A percentile compares a stretch with the other conserved stretches of the same genome.
Evolutionary conservation across 2,888 invertebrate genomes (phyloP).

Genomic region (Stomorhina lunata): DNA sequence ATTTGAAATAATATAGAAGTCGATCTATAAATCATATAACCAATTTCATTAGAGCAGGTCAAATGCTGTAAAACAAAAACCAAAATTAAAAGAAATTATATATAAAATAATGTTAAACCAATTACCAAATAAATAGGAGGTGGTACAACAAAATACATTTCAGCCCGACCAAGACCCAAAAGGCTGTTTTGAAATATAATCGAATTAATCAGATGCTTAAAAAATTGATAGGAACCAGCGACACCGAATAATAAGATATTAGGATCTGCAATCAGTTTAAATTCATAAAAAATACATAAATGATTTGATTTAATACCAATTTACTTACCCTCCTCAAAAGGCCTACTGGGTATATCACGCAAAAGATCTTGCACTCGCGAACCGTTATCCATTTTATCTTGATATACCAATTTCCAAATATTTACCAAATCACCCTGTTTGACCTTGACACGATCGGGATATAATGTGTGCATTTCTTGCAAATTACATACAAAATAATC

Average conservation of each 20-base stretch:
- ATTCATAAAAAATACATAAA: too few species aligned
- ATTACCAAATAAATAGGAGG: slow-evolving; percentile 84
- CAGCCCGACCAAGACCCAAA: slow-evolving; percentile 82
- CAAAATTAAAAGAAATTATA: neutral
- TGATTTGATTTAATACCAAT: neutral
- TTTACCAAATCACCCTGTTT: slow-evolving; percentile 82
- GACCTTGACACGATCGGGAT: slow-evolving; percentile 73
- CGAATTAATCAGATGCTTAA: slow-evolving; percentile 84
- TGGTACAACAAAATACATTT: slow-evolving; percentile 83
- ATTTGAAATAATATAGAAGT: slow-evolving; percentile 85
- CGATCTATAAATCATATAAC: slow-evolving; percentile 81
- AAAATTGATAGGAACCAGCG: slow-evolving; percentile 80
- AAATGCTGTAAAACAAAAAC: slow-evolving; percentile 81
- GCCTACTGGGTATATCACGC: slow-evolving; percentile 80
- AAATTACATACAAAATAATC: slow-evolving; percentile 81
- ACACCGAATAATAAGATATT: slow-evolving; percentile 83
- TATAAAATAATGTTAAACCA: slow-evolving; percentile 67
- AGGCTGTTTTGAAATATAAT: slow-evolving; percentile 83
- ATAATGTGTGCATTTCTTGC: slow-evolving; percentile 71
- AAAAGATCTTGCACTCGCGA: slow-evolving; percentile 82
- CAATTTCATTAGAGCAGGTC: slow-evolving; percentile 82
- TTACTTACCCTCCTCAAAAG: slow-evolving; percentile 80
- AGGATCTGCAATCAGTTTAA: slow-evolving; percentile 82
- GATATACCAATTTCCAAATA: slow-evolving; percentile 82
- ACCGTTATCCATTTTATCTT: slow-evolving; percentile 83